Evolutionary conservation across 2,888 invertebrate genomes (phyloP).

Genomic region (Pachliopta kotzebuea): DNA sequence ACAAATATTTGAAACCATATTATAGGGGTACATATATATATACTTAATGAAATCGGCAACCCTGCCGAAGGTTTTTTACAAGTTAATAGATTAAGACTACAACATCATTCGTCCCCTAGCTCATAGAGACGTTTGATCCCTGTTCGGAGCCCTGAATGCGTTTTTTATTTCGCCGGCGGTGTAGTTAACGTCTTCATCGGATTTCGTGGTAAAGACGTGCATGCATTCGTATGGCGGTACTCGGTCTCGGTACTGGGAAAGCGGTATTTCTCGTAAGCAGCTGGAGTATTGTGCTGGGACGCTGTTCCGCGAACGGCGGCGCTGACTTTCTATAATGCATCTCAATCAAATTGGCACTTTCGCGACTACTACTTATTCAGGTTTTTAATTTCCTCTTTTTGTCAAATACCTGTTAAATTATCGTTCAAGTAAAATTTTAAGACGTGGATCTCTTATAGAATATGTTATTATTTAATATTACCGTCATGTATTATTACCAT

Average conservation of each 20-base stretch:
- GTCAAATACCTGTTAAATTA: too few relatives aligned
- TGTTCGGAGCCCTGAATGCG: constrained; percentile 24
- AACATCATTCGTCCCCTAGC: constrained; percentile 9
- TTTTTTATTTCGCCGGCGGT: constrained; percentile 23
- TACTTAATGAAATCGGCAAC: not conserved
- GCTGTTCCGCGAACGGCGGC: constrained; percentile 30
- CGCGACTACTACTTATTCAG: not conserved
- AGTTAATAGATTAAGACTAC: constrained; percentile 20
- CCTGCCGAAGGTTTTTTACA: constrained; percentile 5
- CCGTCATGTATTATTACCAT: too few relatives aligned
- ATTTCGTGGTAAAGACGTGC: constrained; percentile 38
- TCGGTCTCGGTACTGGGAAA: constrained; percentile 29
- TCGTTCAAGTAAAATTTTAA: too few relatives aligned
- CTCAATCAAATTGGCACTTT: constrained; percentile 22
- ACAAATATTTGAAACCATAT: too few relatives aligned
- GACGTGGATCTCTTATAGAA: too few relatives aligned
- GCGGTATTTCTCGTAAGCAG: constrained; percentile 36
- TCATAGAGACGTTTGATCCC: constrained; percentile 21
- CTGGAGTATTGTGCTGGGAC: constrained; percentile 34
- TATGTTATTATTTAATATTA: too few relatives aligned
- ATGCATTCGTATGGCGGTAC: constrained; percentile 27
- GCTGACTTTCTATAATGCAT: constrained; percentile 32
- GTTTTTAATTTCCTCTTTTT: not conserved
- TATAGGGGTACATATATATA: too few relatives aligned
- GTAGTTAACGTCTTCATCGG: constrained; percentile 40